phyloP scores from a whole-genome alignment of 2,113 vertebrate genomes.

The Plecotus auritus region DNA sequence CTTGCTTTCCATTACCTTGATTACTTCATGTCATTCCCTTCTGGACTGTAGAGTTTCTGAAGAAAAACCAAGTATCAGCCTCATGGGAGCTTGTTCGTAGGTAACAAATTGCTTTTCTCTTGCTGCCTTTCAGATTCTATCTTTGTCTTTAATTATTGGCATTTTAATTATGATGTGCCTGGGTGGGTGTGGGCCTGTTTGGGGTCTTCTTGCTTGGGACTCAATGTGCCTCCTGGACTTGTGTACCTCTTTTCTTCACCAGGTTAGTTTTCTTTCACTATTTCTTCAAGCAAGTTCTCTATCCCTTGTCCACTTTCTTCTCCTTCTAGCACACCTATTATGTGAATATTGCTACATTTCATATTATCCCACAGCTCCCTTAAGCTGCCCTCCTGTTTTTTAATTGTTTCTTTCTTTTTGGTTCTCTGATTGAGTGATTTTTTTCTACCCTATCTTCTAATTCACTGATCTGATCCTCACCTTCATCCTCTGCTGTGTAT shows the following conservation, averaged over 20 bases:
- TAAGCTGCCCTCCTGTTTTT: background rate
- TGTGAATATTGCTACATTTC: background rate
- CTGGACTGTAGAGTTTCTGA: background rate
- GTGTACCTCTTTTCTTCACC: background rate
- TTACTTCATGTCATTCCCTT: background rate
- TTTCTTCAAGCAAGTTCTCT: background rate
- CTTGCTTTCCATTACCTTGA: background rate
- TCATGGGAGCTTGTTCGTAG: background rate
- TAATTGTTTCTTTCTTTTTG: background rate
- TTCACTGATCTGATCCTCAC: background rate
- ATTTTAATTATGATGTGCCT: background rate
- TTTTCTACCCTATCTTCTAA: background rate
- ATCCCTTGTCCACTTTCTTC: background rate
- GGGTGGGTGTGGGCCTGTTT: background rate
- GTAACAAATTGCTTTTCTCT: background rate
- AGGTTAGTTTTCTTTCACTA: background rate
- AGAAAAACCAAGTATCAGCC: background rate
- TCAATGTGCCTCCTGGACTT: background rate
- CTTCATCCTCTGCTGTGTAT: background rate
- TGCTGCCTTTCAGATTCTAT: background rate
- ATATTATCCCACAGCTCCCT: background rate
- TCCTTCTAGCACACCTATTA: background rate
- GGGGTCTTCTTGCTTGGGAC: background rate
- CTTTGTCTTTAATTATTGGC: background rate
- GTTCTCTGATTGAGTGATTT: background rate